Conservation (phyloP, 2,113 vertebrate genomes). For the Parotia lawesii region DNA sequence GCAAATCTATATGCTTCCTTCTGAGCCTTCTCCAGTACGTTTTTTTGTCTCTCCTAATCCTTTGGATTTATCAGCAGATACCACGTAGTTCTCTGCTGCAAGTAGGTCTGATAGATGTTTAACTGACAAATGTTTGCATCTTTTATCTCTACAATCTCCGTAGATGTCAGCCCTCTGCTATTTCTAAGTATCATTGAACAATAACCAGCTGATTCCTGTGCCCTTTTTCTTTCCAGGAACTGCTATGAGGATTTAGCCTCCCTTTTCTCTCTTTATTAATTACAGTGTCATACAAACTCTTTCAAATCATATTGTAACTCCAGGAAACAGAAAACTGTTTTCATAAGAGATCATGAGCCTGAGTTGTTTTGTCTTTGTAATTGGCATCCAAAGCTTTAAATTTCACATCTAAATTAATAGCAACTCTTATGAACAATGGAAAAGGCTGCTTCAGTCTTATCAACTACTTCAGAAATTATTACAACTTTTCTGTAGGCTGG, state of each 20-base stretch:
- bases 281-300: not conserved
- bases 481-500: not conserved
- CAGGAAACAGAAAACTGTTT: not conserved
- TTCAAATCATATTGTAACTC: not conserved
- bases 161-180: not conserved
- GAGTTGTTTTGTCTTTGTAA: not conserved
- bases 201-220: not conserved
- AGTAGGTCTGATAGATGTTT: not conserved
- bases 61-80: not conserved
- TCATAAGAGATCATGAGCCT: not conserved
- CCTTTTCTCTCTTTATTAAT: not conserved
- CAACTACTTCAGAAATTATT: not conserved
- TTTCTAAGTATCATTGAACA: not conserved
- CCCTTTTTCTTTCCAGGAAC: not conserved
- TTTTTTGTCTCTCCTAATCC: not conserved
- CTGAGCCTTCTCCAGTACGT: not conserved
- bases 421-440: not conserved
- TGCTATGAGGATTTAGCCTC: not conserved
- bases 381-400: not conserved
- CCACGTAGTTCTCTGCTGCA: not conserved
- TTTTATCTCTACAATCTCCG: not conserved
- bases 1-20: not conserved
- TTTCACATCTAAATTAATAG: not conserved
- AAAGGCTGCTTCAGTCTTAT: not conserved
- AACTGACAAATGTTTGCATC: not conserved